phyloP scores from a whole-genome alignment of 2,888 invertebrate genomes.

The Dynastes maya region DNA sequence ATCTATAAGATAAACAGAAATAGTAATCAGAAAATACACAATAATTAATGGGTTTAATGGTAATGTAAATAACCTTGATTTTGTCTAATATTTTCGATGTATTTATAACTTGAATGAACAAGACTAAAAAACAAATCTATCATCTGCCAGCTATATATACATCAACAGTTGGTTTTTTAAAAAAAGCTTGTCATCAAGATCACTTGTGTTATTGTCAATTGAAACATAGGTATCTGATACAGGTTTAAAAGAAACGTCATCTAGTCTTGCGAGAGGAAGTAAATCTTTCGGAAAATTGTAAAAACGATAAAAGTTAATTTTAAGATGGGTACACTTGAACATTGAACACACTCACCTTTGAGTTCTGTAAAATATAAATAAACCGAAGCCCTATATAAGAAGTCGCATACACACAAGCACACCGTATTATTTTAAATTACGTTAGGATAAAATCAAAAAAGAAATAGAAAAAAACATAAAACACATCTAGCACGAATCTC shows the following conservation, averaged over 20 bases:
- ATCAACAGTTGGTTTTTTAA: constrained; percentile 46
- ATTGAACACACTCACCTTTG: constrained; percentile 35
- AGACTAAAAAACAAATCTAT: constrained; percentile 37
- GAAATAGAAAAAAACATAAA: constrained; percentile 30
- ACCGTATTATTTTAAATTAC: constrained; percentile 34
- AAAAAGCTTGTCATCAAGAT: constrained; percentile 9
- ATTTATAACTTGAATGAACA: constrained; percentile 27
- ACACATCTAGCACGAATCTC: constrained; percentile 25
- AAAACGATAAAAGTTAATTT: constrained; percentile 22
- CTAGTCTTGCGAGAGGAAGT: constrained; percentile 12
- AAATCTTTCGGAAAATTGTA: background rate
- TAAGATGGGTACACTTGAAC: constrained; percentile 20
- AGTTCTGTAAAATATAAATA: constrained; percentile 37
- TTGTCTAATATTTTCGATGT: constrained; percentile 39
- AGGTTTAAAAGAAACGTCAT: background rate
- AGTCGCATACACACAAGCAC: constrained; percentile 40
- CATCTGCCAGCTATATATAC: constrained; percentile 35
- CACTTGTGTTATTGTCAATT: background rate
- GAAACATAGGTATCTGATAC: background rate
- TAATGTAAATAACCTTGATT: constrained; percentile 48
- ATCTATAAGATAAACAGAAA: constrained; percentile 49
- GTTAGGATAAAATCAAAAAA: constrained; percentile 26
- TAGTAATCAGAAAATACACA: constrained; percentile 16
- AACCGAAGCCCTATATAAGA: constrained; percentile 20
- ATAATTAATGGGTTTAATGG: background rate